Conservation (phyloP, 1,140 invertebrate species). For the Dryas iulia region DNA sequence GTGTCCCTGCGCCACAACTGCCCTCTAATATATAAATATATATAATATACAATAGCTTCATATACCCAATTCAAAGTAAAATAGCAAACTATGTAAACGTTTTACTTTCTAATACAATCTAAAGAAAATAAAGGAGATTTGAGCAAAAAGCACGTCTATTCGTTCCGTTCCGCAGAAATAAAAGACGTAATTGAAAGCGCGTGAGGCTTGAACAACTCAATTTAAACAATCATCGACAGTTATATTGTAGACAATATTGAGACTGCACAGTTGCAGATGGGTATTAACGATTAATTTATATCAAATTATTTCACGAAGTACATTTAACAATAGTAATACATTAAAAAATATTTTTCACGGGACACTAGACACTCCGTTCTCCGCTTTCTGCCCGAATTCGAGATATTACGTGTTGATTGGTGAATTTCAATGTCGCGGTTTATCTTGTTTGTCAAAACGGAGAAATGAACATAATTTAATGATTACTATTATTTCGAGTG, state of each 20-base stretch:
- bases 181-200: slow-evolving; percentile 29
- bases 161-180: slow-evolving; percentile 25
- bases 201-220: slow-evolving; percentile 25
- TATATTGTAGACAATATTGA: background rate
- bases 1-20: no score
- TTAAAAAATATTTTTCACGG: background rate
- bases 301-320: background rate
- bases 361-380: no score
- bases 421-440: no score
- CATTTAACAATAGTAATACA: background rate
- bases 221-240: slow-evolving; percentile 4
- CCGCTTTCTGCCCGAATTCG: no score
- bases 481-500: no score
- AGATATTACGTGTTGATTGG: no score
- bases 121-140: slow-evolving; percentile 9
- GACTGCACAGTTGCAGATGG: background rate
- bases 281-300: background rate
- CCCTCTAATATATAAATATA: no score
- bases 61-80: background rate
- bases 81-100: background rate
- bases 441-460: no score
- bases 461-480: no score
- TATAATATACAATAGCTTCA: background rate
- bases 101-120: slow-evolving; percentile 13
- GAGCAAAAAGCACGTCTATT: slow-evolving; percentile 10